These are phyloP conservation scores for Pipistrellus kuhlii DNA, from an alignment of 2,797 vertebrate species.

Conservation along the genomic window DNA sequence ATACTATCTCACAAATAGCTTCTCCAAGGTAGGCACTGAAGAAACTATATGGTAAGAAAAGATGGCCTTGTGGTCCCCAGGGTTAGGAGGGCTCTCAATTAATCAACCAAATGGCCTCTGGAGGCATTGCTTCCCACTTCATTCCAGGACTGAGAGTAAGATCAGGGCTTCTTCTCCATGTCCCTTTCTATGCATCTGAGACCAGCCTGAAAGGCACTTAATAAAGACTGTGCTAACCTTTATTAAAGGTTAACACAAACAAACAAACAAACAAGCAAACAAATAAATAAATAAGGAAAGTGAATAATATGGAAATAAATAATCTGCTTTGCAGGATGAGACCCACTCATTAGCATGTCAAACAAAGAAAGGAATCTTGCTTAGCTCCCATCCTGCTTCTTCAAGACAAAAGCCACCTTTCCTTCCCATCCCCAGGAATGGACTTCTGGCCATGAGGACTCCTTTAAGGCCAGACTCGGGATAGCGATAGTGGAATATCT, in stretches of 20 bases:
- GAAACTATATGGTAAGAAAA: not conserved
- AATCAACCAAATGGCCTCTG: not conserved
- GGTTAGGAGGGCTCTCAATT: not conserved
- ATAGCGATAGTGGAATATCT: not conserved
- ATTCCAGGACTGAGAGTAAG: not conserved
- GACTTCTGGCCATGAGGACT: not conserved
- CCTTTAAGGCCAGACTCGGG: not conserved
- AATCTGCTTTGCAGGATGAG: not conserved
- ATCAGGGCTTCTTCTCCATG: not conserved
- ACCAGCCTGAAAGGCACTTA: not conserved
- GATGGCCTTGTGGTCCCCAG: too few species aligned
- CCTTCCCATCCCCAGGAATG: not conserved
- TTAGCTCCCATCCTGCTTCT: not conserved
- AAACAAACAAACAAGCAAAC: not conserved
- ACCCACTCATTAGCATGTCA: not conserved
- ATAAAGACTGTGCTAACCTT: constrained; percentile 32
- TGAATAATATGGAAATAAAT: not conserved
- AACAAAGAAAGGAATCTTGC: not conserved
- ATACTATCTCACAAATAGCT: not conserved
- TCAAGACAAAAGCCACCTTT: not conserved
- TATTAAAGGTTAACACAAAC: constrained; percentile 43
- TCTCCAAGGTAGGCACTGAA: not conserved
- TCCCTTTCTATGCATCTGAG: not conserved
- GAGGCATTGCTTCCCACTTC: not conserved
- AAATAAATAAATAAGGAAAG: not conserved